Evolutionary conservation across 2,888 invertebrate species (phyloP), one percentile per base, ranked within the genome.

Genomic region (Lepidocyrtinus sp.): DNA sequence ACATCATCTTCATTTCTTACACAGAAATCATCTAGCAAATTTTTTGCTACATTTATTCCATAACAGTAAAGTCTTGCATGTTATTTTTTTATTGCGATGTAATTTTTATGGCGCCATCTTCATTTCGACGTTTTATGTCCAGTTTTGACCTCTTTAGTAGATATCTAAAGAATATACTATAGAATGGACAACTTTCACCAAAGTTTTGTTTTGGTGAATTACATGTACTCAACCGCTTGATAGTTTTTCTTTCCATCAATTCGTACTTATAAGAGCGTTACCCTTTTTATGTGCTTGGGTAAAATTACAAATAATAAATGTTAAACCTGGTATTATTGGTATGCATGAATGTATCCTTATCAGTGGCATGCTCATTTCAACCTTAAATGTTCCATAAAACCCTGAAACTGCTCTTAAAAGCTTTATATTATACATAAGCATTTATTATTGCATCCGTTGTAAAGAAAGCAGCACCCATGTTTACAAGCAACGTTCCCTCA

Each of bases 261-360:
- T 12, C 7, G 59, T 15, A n/a, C n/a, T n/a, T n/a, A n/a, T n/a
- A n/a, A n/a, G n/a, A n/a, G n/a, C n/a, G n/a, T n/a, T n/a, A n/a
- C n/a, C n/a, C n/a, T n/a, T n/a, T n/a, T n/a, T n/a, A n/a, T n/a
- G n/a, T n/a, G n/a, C n/a, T n/a, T n/a, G n/a, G n/a, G n/a, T n/a
- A n/a, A 22, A 69, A 69, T 69, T 25, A 61, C 45, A 19, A 21
- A 7, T 71, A 71, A 71, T 71, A 36, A 71, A 71, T 62, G 62
- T 21, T 19, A 62, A 63, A 62, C 26, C 26, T 46, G 50, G 17
- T 7, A 50, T n/a, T 50, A 50, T 68, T 71, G 22, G 71, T 71
- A 71, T 71, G 71, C 71, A 71, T 71, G 63, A 71, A 45, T 62
- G 62, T n/a, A n/a, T 26, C 21, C 71, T 62, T n/a, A 17, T 46